A percentile compares a stretch with the other conserved stretches of the same genome.
Conservation (phyloP, 2,888 invertebrate genomes). For the Alentia gelatinosa region DNA sequence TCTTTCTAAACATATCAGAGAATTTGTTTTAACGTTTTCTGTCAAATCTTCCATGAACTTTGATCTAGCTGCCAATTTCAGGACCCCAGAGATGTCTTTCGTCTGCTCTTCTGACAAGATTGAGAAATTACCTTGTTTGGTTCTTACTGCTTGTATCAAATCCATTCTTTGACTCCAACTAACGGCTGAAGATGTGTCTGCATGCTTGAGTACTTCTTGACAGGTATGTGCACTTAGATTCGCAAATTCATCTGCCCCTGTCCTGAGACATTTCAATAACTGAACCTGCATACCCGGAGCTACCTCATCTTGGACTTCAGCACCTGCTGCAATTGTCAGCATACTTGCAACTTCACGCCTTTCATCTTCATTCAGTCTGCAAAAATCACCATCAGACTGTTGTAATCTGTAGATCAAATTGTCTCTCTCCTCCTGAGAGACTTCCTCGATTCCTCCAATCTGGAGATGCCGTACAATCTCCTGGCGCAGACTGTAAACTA, state of each 20-base stretch:
- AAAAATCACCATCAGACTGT: background rate
- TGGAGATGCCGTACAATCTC: background rate
- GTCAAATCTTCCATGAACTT: background rate
- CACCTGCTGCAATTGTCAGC: background rate
- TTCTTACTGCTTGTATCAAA: background rate
- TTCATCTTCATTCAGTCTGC: background rate
- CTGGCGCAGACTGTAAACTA: background rate
- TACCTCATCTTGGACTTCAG: background rate
- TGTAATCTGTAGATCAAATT: background rate
- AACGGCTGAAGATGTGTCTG: background rate
- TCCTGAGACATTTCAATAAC: background rate
- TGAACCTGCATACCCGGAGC: background rate
- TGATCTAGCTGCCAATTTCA: conserved; percentile 4
- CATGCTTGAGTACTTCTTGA: background rate
- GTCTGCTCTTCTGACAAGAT: background rate
- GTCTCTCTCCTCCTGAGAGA: background rate
- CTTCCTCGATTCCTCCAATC: background rate
- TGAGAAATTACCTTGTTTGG: background rate
- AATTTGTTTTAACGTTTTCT: background rate
- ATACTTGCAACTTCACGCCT: background rate
- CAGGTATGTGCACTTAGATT: background rate
- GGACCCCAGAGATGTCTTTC: background rate
- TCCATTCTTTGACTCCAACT: background rate
- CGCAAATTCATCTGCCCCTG: background rate
- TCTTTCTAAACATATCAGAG: background rate